Evolutionary conservation across 2,797 vertebrate genomes (phyloP), one percentile per base, ranked within the genome.

Genomic region (Coracias cyanogaster): DNA sequence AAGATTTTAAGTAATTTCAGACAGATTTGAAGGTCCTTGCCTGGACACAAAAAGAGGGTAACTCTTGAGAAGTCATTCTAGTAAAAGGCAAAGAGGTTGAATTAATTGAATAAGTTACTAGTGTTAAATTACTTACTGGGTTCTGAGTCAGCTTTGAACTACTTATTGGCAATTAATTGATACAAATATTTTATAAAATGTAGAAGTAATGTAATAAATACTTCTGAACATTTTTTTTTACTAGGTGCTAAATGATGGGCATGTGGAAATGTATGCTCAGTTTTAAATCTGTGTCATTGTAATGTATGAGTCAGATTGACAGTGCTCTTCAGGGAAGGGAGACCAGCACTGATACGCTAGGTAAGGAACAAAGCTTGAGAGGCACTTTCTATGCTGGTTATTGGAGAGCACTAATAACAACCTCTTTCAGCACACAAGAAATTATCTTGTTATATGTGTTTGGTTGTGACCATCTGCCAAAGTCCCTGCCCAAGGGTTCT

Each of bases 91-190:
- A 49, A 90, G 46, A 78, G 39, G 26, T 37, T 52, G 49, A 88
- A 82, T 88, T 57, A 11, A 74, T 81, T 86, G 62, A 89, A 51
- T 89, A 88, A 94, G 24, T 76, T 81, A 93, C 81, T 78, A 88
- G 58, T 65, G 33, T 54, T 95, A 67, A 94, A 94, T 94, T 93
- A 91, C 86, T 90, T 83, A 91, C 67, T 88, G 29, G 41, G 2
- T 62, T 94, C 54, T 90, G 80, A 88, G 76, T 35, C 85, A 94
- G 69, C 77, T 91, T 86, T 78, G 90, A 76, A 39, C 35, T 52
- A 26, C 58, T 86, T 93, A 69, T 74, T 90, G 94, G 65, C 45
- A 83, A 88, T 81, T 93, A 94, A 78, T 93, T 86, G 82, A 79
- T 91, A 69, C 26, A 72, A 58, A 72, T 90, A 86, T 74, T 83